These are phyloP conservation scores for Trichomalopsis sarcophagae DNA, from an alignment of 1,140 invertebrate species.

Conservation along the genomic window DNA sequence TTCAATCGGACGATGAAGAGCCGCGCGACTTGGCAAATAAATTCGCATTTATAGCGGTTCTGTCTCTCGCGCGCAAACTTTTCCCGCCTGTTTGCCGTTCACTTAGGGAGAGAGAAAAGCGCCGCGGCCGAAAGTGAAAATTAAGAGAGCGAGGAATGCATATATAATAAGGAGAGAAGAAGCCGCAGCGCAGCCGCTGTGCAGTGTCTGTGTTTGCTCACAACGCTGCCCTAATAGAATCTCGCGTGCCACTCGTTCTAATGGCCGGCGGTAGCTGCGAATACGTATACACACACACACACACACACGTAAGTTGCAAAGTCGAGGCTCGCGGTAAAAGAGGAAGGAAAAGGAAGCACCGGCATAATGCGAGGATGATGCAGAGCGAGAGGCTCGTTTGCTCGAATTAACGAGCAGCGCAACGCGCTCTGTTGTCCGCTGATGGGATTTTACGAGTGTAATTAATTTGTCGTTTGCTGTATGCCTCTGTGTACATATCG, in stretches of 20 bases:
- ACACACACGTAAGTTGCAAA: neutral
- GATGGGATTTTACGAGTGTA: conserved; percentile 19
- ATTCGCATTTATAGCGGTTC: conserved; percentile 39
- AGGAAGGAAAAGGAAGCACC: neutral
- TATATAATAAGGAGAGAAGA: neutral
- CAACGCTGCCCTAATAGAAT: neutral
- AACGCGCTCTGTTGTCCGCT: neutral
- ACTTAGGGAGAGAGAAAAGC: neutral
- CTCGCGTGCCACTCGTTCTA: neutral
- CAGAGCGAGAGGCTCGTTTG: neutral
- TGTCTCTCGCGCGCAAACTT: conserved; percentile 11
- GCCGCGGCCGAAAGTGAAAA: neutral
- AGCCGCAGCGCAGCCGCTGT: neutral
- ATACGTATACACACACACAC: no score
- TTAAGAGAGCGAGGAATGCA: conserved; percentile 5
- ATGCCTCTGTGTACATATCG: neutral
- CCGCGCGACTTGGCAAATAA: conserved; percentile 11
- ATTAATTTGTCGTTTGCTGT: conserved; percentile 16
- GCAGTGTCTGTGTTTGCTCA: neutral
- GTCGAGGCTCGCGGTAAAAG: neutral
- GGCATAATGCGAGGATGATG: conserved; percentile 13
- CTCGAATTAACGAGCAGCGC: neutral
- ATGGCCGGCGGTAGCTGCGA: neutral
- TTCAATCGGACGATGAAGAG: conserved; percentile 26
- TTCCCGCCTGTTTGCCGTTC: conserved; percentile 35